Evolutionary conservation across 1,140 invertebrate genomes (phyloP).

Genomic region (Contarinia nasturtii): DNA sequence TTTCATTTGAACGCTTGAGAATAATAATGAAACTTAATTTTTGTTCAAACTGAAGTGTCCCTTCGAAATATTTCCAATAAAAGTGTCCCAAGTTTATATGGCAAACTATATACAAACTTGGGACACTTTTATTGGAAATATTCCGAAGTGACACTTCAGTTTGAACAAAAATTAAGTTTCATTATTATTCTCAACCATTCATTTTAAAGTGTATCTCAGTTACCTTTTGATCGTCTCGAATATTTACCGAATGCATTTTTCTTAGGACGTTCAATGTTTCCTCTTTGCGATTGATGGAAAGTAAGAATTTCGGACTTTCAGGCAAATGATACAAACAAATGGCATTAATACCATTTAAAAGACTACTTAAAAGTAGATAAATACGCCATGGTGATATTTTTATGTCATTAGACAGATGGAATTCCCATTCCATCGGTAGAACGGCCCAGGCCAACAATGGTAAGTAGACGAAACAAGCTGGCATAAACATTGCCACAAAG

Average conservation of each 20-base stretch:
- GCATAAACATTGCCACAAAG: conserved; percentile 43
- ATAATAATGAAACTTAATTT: no score
- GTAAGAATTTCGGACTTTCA: conserved; percentile 60
- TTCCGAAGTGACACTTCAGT: no score
- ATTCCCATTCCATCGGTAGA: conserved; percentile 31
- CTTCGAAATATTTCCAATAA: no score
- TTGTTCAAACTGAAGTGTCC: no score
- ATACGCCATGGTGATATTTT: conserved; percentile 41
- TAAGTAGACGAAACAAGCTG: conserved; percentile 41
- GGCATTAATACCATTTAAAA: conserved; percentile 31
- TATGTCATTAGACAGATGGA: conserved; percentile 23
- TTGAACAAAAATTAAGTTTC: no score
- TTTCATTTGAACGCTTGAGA: no score
- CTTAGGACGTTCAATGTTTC: conserved; percentile 36
- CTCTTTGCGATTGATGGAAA: conserved; percentile 36
- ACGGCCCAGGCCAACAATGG: conserved; percentile 42
- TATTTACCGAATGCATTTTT: conserved; percentile 39
- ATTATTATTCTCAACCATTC: no score
- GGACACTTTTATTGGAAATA: no score
- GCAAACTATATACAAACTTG: no score
- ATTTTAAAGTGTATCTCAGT: not conserved
- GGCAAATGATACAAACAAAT: conserved; percentile 33
- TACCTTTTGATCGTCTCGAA: conserved; percentile 16
- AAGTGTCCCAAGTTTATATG: no score
- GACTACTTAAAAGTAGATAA: conserved; percentile 32